These are phyloP conservation scores for Chrysogorgia sp. DNA, from an alignment of 92 coral and sea anemone genomes.

Conservation along the genomic window DNA sequence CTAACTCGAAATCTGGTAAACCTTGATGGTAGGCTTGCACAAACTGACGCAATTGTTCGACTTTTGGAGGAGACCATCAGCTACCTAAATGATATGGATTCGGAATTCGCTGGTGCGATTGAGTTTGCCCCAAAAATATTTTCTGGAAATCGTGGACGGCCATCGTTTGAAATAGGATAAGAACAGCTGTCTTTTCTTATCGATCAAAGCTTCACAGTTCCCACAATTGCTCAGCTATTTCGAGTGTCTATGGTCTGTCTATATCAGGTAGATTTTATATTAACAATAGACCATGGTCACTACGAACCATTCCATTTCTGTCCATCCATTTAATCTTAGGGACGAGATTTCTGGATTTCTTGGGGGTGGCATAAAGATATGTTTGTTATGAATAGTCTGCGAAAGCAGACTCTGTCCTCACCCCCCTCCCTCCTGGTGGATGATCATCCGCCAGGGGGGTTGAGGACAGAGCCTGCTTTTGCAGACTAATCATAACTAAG, in stretches of 20 bases:
- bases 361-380: too few species aligned
- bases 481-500: too few species aligned
- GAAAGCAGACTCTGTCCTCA: too few species aligned
- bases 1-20: constrained; percentile 22
- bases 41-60: constrained; percentile 35
- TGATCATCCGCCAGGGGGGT: too few species aligned
- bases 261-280: constrained; percentile 16
- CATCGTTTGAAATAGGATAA: constrained; percentile 49
- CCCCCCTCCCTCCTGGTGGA: too few species aligned
- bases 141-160: constrained; percentile 32
- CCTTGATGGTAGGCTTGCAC: constrained; percentile 6
- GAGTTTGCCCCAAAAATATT: constrained; percentile 21
- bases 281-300: too few species aligned
- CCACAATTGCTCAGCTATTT: constrained; percentile 44
- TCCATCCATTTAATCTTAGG: too few species aligned
- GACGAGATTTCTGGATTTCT: too few species aligned
- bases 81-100: background rate
- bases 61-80: constrained; percentile 11
- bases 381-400: too few species aligned
- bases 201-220: constrained; percentile 48
- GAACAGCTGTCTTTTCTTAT: constrained; percentile 55
- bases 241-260: constrained; percentile 48
- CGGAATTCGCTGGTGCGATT: background rate
- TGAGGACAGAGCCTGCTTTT: too few species aligned
- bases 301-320: too few species aligned